phyloP scores from a whole-genome alignment of 2,797 vertebrate species.

The Oryzias sinensis region DNA sequence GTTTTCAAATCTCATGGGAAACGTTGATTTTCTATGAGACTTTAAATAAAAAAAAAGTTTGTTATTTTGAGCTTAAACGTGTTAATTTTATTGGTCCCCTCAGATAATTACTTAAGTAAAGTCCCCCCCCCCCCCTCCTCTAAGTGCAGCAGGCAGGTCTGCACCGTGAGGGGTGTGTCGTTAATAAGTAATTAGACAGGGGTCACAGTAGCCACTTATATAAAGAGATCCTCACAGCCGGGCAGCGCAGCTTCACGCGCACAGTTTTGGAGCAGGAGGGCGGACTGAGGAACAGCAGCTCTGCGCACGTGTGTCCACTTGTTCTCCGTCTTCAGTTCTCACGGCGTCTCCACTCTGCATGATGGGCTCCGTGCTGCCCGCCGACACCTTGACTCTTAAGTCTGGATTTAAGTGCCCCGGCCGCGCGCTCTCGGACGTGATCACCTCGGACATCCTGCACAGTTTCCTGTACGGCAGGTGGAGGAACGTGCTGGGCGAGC shows the following conservation, averaged over 20 bases:
- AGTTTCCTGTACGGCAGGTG: slow-evolving; percentile 97
- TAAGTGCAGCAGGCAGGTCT: slow-evolving; percentile 70
- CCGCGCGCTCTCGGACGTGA: slow-evolving; percentile 91
- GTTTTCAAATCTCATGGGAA: not conserved
- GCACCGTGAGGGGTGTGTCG: slow-evolving; percentile 86
- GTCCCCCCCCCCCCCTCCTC: slow-evolving; percentile 3
- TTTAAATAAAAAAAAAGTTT: not conserved
- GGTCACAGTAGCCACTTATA: slow-evolving; percentile 87
- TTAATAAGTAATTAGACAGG: slow-evolving; percentile 97
- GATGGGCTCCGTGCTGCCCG: slow-evolving; percentile 95
- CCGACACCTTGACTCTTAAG: slow-evolving; percentile 89
- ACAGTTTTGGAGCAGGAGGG: slow-evolving; percentile 36
- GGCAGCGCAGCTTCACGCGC: slow-evolving; percentile 55
- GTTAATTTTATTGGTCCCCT: not conserved
- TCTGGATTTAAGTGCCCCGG: slow-evolving; percentile 86
- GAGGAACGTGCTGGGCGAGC: slow-evolving; percentile 93
- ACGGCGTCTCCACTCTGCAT: slow-evolving; percentile 18
- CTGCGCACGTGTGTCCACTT: not conserved
- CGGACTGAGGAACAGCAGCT: slow-evolving; percentile 33
- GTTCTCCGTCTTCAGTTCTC: not conserved
- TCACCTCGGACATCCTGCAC: slow-evolving; percentile 98
- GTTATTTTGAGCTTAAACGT: not conserved
- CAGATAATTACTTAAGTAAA: slow-evolving; percentile 18
- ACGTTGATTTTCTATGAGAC: not conserved
- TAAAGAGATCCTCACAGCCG: slow-evolving; percentile 72